Evolutionary conservation across 2,113 vertebrate species (phyloP).

Genomic region (Mobula hypostoma): DNA sequence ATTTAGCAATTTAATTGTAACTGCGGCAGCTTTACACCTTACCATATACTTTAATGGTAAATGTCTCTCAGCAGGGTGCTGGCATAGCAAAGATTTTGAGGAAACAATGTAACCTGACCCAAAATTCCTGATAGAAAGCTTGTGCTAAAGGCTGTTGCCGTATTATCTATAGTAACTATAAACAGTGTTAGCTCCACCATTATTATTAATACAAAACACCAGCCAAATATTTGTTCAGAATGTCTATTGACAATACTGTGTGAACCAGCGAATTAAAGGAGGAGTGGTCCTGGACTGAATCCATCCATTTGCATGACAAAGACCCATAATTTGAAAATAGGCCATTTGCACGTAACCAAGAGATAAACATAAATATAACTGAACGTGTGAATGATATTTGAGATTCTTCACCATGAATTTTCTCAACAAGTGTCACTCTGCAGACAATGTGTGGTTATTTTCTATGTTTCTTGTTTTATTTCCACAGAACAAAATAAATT

Average conservation of each 20-base stretch:
- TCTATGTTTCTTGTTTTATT: neutral
- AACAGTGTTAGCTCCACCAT: neutral
- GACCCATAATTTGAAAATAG: neutral
- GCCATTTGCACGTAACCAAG: neutral
- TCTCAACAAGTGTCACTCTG: neutral
- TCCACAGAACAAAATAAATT: neutral
- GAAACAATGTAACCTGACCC: neutral
- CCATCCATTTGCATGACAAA: neutral
- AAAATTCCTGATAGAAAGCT: neutral
- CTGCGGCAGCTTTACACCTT: neutral
- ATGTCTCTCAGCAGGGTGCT: neutral
- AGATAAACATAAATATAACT: neutral
- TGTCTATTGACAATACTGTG: too few relatives aligned
- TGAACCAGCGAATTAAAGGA: too few relatives aligned
- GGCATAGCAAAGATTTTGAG: neutral
- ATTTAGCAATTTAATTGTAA: neutral
- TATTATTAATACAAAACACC: neutral
- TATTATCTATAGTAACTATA: neutral
- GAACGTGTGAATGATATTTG: neutral
- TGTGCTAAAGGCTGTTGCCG: too few relatives aligned
- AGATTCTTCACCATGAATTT: neutral
- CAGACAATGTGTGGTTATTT: neutral
- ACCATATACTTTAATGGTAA: neutral
- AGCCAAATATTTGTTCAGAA: too few relatives aligned
- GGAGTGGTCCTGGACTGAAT: neutral